Evolutionary conservation across 2,888 invertebrate genomes (phyloP), one percentile per base, ranked within the genome.

Genomic region (Nysson spinosus): DNA sequence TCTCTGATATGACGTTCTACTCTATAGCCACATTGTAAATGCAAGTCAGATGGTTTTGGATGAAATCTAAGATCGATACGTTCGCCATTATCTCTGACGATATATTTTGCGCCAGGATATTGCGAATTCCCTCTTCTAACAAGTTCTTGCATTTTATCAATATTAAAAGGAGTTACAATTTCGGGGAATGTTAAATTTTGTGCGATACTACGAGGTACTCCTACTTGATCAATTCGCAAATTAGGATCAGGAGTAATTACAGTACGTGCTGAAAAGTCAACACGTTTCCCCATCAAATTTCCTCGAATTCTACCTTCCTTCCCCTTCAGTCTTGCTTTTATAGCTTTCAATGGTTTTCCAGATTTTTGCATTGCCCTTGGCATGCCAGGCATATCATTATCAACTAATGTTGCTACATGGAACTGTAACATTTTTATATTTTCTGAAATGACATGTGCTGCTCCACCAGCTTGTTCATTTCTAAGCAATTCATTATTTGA

Each of bases 251-350:
- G 98, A 14, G 98, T 99, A 85, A 97, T 97, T 82, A 99, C 99
- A 81, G 99, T 99, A 87, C 99, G 94, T 3, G 98, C 99, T 0
- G 99, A 99, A 87, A 99, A 99, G 86, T 99, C 99, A 0, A 99
- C 99, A 90, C 99, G 97, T 87, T 99, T 99, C 51, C 99, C 99
- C 99, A 99, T 99, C 80, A 99, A 92, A 88, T 99, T 99, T 80
- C 99, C 99, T 88, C 99, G 91, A 82, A 99, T 99, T 82, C 99
- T 91, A 0, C 99, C 99, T 92, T 99, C 99, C 86, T 99, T 99
- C 14, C 99, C 98, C 88, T 99, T 99, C 44, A 96, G 87, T 40
- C 99, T 92, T 2, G 98, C 96, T 87, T 99, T 99, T 49, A 99
- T 91, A 0, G 99, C 98, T 89, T 99, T 99, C 5, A 99, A 88